Percentiles rank a stretch among this genome's conserved stretches.
phyloP scores from a whole-genome alignment of 2,113 vertebrate genomes.

The Clarias magur region DNA sequence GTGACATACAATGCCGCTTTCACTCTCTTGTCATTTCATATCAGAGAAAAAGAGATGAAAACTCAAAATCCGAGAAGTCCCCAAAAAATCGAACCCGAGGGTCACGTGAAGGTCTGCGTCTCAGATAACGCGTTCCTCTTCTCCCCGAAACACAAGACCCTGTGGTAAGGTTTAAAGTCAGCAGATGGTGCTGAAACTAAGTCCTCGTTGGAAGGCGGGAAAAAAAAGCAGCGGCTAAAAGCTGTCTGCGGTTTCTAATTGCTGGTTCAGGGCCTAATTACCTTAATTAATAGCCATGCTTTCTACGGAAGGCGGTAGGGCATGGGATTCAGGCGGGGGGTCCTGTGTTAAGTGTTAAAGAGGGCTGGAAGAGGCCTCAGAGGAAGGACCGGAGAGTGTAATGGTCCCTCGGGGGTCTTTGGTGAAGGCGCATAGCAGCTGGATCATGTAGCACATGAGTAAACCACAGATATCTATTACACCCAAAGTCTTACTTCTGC shows the following conservation, averaged over 20 bases:
- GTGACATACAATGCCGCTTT: slow-evolving; percentile 62
- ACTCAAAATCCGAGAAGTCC: slow-evolving; percentile 48
- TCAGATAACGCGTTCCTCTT: slow-evolving; percentile 73
- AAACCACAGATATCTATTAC: slow-evolving; percentile 79
- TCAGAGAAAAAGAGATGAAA: slow-evolving; percentile 50
- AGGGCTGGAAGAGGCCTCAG: slow-evolving; percentile 78
- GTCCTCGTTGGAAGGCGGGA: slow-evolving; percentile 74
- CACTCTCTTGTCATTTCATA: slow-evolving; percentile 52
- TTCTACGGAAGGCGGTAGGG: slow-evolving; percentile 72
- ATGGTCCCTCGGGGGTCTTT: slow-evolving; percentile 75
- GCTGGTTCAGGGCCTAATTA: slow-evolving; percentile 88
- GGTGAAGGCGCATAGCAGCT: slow-evolving; percentile 77
- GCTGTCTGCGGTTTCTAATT: slow-evolving; percentile 89
- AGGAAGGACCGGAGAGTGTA: slow-evolving; percentile 70
- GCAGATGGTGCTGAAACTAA: slow-evolving; percentile 86
- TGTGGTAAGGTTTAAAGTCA: slow-evolving; percentile 78
- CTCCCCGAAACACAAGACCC: slow-evolving; percentile 82
- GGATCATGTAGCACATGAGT: slow-evolving; percentile 77
- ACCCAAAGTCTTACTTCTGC: slow-evolving; percentile 64
- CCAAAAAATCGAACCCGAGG: slow-evolving; percentile 63
- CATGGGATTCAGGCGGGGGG: slow-evolving; percentile 56
- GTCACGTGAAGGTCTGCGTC: slow-evolving; percentile 81
- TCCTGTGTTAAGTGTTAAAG: slow-evolving; percentile 79
- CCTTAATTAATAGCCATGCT: slow-evolving; percentile 93
- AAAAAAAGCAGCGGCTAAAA: slow-evolving; percentile 81